Conservation (phyloP, 2,797 vertebrate species). For the Amphiprion clarkii region DNA sequence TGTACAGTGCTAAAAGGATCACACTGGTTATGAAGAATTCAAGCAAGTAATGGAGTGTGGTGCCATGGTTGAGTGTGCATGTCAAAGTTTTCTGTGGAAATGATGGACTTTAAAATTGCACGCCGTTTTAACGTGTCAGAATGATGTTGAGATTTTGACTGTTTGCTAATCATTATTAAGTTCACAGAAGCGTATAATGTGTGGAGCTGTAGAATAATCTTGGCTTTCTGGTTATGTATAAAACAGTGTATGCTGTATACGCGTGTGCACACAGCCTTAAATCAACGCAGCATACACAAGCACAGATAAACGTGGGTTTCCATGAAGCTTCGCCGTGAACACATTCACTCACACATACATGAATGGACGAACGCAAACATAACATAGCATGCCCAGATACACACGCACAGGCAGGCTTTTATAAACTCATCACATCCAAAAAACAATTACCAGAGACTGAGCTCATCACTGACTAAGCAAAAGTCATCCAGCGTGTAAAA, state of each 20-base stretch:
- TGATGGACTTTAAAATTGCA: conserved; percentile 69
- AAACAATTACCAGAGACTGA: conserved; percentile 85
- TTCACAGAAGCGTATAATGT: conserved; percentile 54
- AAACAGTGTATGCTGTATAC: conserved; percentile 43
- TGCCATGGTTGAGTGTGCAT: conserved; percentile 57
- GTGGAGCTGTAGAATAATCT: conserved; percentile 57
- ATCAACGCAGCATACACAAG: conserved; percentile 26
- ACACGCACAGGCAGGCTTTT: conserved; percentile 66
- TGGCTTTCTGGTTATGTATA: conserved; percentile 43
- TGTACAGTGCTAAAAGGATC: conserved; percentile 75
- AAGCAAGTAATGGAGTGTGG: conserved; percentile 53
- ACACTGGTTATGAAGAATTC: conserved; percentile 66
- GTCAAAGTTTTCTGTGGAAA: conserved; percentile 64
- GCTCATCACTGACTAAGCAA: conserved; percentile 86
- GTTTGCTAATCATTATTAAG: conserved; percentile 66
- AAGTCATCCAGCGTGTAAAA: conserved; percentile 85
- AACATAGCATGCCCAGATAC: conserved; percentile 38
- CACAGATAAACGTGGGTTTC: conserved; percentile 13
- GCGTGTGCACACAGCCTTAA: conserved; percentile 10
- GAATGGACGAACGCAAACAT: conserved; percentile 18
- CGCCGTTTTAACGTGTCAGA: conserved; percentile 61
- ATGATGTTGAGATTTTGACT: conserved; percentile 56
- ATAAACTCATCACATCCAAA: conserved; percentile 84
- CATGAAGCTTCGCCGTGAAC: not conserved
- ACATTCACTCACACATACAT: conserved; percentile 32